Conservation (phyloP, 2,888 invertebrate genomes). For the Trachelus stipa region DNA sequence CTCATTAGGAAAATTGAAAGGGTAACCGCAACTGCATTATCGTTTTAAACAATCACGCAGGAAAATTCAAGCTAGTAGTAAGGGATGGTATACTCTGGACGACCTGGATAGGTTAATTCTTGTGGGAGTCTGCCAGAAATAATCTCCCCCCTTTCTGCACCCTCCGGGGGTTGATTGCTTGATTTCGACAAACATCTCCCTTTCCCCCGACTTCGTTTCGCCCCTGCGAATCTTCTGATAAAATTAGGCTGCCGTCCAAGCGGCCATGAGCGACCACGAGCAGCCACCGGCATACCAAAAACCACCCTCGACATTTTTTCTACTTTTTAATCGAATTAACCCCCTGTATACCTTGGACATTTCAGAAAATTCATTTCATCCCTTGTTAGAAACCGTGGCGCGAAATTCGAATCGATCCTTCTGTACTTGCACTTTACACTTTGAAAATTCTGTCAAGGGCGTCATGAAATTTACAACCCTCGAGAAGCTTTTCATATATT, state of each 20-base stretch:
- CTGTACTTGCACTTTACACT: no score
- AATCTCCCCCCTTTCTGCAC: conserved; percentile 37
- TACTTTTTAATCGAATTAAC: conserved; percentile 56
- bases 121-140: conserved; percentile 49
- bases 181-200: conserved; percentile 59
- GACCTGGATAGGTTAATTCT: conserved; percentile 47
- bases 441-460: background rate
- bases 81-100: conserved; percentile 17
- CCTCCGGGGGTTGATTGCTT: conserved; percentile 51
- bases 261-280: conserved; percentile 27
- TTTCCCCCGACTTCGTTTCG: conserved; percentile 20
- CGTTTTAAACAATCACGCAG: conserved; percentile 29
- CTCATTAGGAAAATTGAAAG: conserved; percentile 49
- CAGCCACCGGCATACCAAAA: conserved; percentile 51
- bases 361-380: no score
- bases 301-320: conserved; percentile 36
- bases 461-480: background rate
- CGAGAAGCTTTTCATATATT: background rate
- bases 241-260: conserved; percentile 57
- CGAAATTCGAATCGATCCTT: no score
- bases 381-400: no score
- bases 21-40: conserved; percentile 22
- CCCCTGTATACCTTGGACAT: no score
- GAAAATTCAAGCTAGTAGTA: conserved; percentile 29
- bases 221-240: conserved; percentile 22